These are phyloP conservation scores for Pollenia labialis DNA, from an alignment of 2,888 invertebrate genomes.

Conservation along the genomic window DNA sequence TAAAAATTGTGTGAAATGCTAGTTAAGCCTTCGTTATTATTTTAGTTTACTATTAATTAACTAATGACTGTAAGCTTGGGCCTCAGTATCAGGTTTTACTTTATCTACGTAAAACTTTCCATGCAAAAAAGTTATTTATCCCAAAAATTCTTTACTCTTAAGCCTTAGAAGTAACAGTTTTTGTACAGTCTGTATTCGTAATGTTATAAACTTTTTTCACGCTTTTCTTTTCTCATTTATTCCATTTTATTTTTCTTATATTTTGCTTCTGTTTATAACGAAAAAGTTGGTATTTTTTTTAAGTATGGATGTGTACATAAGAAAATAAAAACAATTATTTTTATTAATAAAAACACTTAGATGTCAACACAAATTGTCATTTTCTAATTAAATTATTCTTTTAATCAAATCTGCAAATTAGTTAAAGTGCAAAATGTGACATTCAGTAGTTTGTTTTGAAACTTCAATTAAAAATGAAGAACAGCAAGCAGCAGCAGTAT, in stretches of 20 bases:
- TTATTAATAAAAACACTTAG: constrained; percentile 32
- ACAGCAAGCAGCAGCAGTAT: background rate
- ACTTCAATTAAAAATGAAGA: constrained; percentile 5
- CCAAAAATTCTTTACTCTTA: too few species aligned
- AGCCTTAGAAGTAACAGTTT: too few species aligned
- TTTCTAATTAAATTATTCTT: constrained; percentile 35
- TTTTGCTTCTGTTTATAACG: constrained; percentile 18
- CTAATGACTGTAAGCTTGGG: too few species aligned
- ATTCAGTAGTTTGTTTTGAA: background rate
- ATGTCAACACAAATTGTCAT: constrained; percentile 44
- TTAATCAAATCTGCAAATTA: constrained; percentile 41
- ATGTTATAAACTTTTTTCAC: background rate
- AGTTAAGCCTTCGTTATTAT: too few species aligned
- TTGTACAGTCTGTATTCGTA: too few species aligned
- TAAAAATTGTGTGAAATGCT: too few species aligned
- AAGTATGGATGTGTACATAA: background rate
- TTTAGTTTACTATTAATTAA: too few species aligned
- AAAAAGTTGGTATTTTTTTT: background rate
- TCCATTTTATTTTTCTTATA: constrained; percentile 13
- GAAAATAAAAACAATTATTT: constrained; percentile 7
- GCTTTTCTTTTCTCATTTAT: constrained; percentile 1
- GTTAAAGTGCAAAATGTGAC: constrained; percentile 2
- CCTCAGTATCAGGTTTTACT: too few species aligned
- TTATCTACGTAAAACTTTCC: too few species aligned
- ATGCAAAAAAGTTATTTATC: too few species aligned